Conservation (phyloP, 2,113 vertebrate species). For the Myotis lucifugus region DNA sequence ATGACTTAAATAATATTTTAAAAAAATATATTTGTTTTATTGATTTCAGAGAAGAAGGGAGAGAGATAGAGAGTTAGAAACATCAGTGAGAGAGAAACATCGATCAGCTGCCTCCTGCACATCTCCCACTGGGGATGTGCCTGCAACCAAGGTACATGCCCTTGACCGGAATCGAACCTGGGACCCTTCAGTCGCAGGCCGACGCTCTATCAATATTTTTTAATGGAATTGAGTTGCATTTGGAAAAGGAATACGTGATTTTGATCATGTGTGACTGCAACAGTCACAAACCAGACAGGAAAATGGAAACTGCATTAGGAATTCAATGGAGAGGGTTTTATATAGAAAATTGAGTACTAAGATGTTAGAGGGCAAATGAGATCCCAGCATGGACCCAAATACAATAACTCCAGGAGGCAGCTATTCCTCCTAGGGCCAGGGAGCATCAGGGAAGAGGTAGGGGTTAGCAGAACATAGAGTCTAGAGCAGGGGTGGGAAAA, state of each 20-base stretch:
- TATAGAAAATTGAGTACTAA: neutral
- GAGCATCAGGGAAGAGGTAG: rapidly evolving
- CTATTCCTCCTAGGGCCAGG: neutral
- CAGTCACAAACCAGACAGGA: neutral
- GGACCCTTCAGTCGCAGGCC: no score
- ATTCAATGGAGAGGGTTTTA: neutral
- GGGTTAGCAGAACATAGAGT: neutral
- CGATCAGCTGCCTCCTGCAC: no score
- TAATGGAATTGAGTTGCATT: neutral
- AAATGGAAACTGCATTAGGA: neutral
- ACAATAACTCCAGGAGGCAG: neutral
- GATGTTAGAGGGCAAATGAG: neutral
- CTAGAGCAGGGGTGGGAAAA: no score
- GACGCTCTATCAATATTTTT: neutral
- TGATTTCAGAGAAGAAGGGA: no score
- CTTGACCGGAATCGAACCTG: no score
- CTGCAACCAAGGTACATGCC: no score
- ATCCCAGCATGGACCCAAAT: neutral
- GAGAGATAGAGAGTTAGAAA: no score
- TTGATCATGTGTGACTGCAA: neutral
- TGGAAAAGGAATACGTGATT: neutral
- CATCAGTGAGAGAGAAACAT: no score
- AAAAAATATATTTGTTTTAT: neutral
- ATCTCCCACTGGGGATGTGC: no score
- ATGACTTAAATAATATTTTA: neutral